Percentiles rank a stretch among this genome's conserved stretches.
Conservation (phyloP, 2,888 invertebrate genomes). For the Lasiommata megera region DNA sequence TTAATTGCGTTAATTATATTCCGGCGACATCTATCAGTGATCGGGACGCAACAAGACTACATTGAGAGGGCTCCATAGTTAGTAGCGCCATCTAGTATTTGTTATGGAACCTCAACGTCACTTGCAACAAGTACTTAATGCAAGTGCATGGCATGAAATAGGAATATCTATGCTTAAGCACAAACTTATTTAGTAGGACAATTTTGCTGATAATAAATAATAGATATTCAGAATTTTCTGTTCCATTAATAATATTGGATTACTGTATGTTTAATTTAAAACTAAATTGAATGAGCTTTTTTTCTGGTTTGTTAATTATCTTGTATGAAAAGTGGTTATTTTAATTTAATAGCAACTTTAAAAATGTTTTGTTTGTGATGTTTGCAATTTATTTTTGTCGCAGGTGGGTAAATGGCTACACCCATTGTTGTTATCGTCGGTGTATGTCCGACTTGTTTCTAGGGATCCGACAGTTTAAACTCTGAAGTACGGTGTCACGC, state of each 20-base stretch:
- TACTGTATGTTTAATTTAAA: no score
- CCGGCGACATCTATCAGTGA: conserved; percentile 33
- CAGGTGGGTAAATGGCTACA: no score
- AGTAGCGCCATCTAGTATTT: conserved; percentile 31
- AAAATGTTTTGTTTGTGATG: no score
- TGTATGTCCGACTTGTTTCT: no score
- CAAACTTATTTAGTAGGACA: background rate
- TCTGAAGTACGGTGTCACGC: no score
- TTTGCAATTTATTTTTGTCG: no score
- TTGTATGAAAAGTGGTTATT: no score
- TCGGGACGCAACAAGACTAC: conserved; percentile 10
- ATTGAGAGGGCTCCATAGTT: conserved; percentile 7
- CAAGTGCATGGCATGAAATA: conserved; percentile 18
- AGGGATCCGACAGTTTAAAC: no score
- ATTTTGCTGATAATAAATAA: background rate
- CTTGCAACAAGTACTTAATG: conserved; percentile 18
- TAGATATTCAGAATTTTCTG: background rate
- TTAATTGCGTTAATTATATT: background rate
- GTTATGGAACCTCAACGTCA: conserved; percentile 21
- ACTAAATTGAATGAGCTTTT: no score
- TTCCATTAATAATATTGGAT: background rate
- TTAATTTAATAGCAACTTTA: no score
- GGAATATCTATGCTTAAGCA: conserved; percentile 1
- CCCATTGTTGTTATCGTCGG: no score
- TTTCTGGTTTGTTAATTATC: no score